A percentile compares a stretch with the other conserved stretches of the same genome.
phyloP scores from a whole-genome alignment of 2,113 vertebrate species.

The Myiozetetes cayanensis region DNA sequence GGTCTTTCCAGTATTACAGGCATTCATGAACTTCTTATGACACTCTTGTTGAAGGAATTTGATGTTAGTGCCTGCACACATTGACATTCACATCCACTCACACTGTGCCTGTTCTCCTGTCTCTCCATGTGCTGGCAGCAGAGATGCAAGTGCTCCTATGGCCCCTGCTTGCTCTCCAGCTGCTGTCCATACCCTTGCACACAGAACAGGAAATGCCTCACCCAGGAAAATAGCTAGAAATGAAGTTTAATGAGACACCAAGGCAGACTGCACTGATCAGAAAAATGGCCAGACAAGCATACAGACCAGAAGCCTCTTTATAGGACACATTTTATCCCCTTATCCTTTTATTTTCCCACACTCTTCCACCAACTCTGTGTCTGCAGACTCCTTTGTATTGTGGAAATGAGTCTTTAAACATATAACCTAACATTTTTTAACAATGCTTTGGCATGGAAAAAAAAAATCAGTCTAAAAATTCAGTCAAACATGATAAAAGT shows the following conservation, averaged over 20 bases:
- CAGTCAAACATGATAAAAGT: neutral
- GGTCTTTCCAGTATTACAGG: neutral
- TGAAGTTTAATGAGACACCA: neutral
- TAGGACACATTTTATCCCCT: neutral
- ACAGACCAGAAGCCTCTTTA: neutral
- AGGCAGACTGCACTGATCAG: neutral
- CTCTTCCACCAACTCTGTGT: neutral
- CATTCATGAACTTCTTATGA: neutral
- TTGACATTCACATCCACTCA: neutral
- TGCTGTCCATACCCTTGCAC: neutral
- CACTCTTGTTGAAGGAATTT: neutral
- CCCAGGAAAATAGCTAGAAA: neutral
- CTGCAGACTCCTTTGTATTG: neutral
- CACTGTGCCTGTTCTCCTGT: fast-evolving
- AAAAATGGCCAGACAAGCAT: fast-evolving
- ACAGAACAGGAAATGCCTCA: neutral
- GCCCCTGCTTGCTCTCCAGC: neutral
- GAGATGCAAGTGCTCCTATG: fast-evolving
- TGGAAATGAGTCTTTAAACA: neutral
- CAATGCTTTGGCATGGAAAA: neutral
- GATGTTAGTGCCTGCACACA: neutral
- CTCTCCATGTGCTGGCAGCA: neutral
- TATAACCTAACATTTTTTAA: neutral
- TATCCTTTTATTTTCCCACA: neutral
- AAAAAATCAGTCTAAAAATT: neutral